These are phyloP conservation scores for Chiridota heheva DNA, from an alignment of 35 echinoderm and acorn worm genomes.

Conservation along the genomic window DNA sequence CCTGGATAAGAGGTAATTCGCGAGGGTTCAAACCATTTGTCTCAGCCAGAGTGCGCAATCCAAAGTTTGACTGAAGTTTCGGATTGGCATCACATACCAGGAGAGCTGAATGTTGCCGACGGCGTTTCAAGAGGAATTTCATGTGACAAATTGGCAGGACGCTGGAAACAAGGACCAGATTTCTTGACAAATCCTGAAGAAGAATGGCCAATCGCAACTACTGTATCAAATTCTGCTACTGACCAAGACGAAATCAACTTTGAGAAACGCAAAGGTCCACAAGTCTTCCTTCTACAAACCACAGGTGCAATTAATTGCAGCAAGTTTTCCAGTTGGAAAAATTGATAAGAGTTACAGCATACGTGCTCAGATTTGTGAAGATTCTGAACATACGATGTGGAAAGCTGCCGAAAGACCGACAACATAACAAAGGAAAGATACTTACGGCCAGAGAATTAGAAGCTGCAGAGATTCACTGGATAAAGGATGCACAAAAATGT, in stretches of 20 bases:
- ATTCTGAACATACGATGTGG: slow-evolving; percentile 42
- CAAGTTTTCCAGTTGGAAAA: slow-evolving; percentile 47
- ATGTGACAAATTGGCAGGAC: not conserved
- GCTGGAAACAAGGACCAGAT: slow-evolving; percentile 56
- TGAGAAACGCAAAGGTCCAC: slow-evolving; percentile 6
- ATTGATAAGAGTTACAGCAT: slow-evolving; percentile 75
- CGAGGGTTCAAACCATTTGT: slow-evolving; percentile 71
- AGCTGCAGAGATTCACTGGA: slow-evolving; percentile 39
- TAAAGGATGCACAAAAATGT: slow-evolving; percentile 43
- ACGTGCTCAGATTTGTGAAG: slow-evolving; percentile 54
- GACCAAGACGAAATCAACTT: not conserved
- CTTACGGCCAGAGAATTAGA: slow-evolving; percentile 38
- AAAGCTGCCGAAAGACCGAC: not conserved
- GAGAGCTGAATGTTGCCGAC: slow-evolving; percentile 63
- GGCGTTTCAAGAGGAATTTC: slow-evolving; percentile 58
- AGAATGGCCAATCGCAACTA: slow-evolving; percentile 42
- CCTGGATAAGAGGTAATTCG: slow-evolving; percentile 54
- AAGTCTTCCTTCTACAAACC: not conserved
- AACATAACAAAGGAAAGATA: slow-evolving; percentile 2
- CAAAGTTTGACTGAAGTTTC: slow-evolving; percentile 53
- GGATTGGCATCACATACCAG: slow-evolving; percentile 52
- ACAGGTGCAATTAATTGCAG: slow-evolving; percentile 34
- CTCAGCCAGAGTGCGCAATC: slow-evolving; percentile 63
- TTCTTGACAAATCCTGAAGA: slow-evolving; percentile 53
- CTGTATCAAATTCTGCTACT: not conserved